A percentile compares a stretch with the other conserved stretches of the same genome.
Evolutionary conservation across 1,140 invertebrate genomes (phyloP).

Genomic region (Conus ventricosus): DNA sequence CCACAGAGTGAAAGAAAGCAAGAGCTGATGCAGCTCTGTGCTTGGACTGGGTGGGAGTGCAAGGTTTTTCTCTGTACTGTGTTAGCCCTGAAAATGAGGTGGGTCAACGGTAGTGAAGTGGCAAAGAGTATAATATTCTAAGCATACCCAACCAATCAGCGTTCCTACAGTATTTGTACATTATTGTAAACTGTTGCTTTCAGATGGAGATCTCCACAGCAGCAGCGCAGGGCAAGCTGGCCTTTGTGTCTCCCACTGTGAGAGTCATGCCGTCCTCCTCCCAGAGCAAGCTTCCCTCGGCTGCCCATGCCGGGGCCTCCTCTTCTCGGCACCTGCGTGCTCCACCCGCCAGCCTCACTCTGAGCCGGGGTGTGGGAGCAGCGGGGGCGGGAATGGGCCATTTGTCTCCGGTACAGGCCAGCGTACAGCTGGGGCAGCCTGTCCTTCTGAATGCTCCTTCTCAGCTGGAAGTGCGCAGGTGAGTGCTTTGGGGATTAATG

Average conservation of each 20-base stretch:
- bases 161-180: too few relatives aligned
- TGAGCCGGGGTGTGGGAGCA: conserved; percentile 29
- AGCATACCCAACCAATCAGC: too few relatives aligned
- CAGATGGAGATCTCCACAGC: conserved; percentile 63
- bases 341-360: conserved; percentile 56
- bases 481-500: background rate
- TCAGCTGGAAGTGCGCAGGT: conserved; percentile 68
- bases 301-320: conserved; percentile 33
- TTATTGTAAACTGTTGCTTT: background rate
- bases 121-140: too few relatives aligned
- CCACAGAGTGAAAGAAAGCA: too few relatives aligned
- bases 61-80: too few relatives aligned
- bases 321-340: conserved; percentile 48
- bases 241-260: conserved; percentile 69
- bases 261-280: conserved; percentile 47
- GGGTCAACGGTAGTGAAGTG: too few relatives aligned
- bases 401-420: conserved; percentile 67
- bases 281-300: conserved; percentile 28
- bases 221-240: conserved; percentile 69
- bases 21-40: too few relatives aligned
- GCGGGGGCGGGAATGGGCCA: conserved; percentile 58
- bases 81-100: too few relatives aligned
- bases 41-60: too few relatives aligned
- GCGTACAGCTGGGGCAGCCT: conserved; percentile 70
- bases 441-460: conserved; percentile 66